Conservation (phyloP, 2,888 invertebrate genomes). For the Scaptomyza tumidula region DNA sequence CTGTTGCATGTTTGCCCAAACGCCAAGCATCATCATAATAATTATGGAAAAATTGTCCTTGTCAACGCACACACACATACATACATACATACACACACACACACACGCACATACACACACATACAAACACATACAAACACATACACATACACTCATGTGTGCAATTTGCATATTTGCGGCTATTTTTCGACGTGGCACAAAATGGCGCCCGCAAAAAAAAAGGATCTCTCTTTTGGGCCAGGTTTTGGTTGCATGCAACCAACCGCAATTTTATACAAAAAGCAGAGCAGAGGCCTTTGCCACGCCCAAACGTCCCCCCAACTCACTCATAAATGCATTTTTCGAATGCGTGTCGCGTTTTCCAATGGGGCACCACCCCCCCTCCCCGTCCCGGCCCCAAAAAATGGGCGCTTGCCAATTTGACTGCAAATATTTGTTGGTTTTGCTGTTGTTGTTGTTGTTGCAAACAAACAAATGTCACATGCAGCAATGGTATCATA, state of each 20-base stretch:
- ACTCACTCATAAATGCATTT: conserved; percentile 65
- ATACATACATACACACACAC: conserved; percentile 13
- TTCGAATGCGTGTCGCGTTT: conserved; percentile 78
- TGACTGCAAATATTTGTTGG: conserved; percentile 51
- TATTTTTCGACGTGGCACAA: conserved; percentile 56
- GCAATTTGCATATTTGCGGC: conserved; percentile 58
- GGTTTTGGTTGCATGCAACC: conserved; percentile 32
- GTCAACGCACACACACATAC: conserved; percentile 53
- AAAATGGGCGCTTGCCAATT: conserved; percentile 67
- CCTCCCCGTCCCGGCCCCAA: too few relatives aligned
- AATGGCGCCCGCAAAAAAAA: conserved; percentile 54
- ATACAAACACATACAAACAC: conserved; percentile 28
- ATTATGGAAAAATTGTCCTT: conserved; percentile 79
- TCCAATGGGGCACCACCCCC: conserved; percentile 20
- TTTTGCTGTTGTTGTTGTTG: conserved; percentile 17
- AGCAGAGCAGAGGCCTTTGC: background rate
- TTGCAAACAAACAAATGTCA: conserved; percentile 68
- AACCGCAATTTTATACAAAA: conserved; percentile 73
- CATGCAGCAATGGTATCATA: conserved; percentile 49
- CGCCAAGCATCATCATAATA: conserved; percentile 81
- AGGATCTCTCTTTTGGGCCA: conserved; percentile 3
- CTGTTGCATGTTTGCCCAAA: conserved; percentile 74
- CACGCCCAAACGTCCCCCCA: background rate
- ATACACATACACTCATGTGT: conserved; percentile 16
- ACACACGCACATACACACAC: conserved; percentile 25